Percentiles rank a stretch among this genome's conserved stretches.
Conservation (phyloP, 2,888 invertebrate genomes). For the Quadroppia sp. region DNA sequence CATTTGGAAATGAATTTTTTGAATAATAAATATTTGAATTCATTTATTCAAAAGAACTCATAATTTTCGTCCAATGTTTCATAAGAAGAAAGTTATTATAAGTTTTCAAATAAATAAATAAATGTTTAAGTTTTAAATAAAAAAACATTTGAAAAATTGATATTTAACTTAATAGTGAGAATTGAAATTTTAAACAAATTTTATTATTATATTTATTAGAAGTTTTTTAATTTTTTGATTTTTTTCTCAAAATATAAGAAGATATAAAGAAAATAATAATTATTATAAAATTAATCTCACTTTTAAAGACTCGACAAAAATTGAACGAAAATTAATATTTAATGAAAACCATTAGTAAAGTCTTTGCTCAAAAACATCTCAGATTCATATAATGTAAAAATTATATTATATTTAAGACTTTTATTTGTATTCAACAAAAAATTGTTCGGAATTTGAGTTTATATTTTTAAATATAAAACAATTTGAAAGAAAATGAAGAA, state of each 20-base stretch:
- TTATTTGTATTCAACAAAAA: not conserved
- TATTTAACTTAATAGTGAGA: conserved; percentile 26
- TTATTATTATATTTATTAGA: conserved; percentile 4
- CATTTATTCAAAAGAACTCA: not conserved
- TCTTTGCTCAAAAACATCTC: conserved; percentile 11
- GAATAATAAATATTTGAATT: not conserved
- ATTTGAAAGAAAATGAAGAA: not conserved
- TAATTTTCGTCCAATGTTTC: conserved; percentile 22
- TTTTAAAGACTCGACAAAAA: not conserved
- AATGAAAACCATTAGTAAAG: conserved; percentile 23
- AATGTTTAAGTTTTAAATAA: not conserved
- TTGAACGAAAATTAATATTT: not conserved
- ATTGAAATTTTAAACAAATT: not conserved
- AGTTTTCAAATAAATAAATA: not conserved
- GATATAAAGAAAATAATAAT: not conserved
- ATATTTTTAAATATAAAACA: not conserved
- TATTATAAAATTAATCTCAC: too few relatives aligned
- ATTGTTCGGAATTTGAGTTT: too few relatives aligned
- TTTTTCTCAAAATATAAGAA: not conserved
- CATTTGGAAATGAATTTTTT: not conserved
- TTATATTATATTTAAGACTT: not conserved
- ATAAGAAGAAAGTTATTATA: not conserved
- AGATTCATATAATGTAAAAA: not conserved
- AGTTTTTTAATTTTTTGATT: not conserved
- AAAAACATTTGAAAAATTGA: not conserved